Evolutionary conservation across 1,140 invertebrate species (phyloP).

Genomic region (Melanaphis sacchari): DNA sequence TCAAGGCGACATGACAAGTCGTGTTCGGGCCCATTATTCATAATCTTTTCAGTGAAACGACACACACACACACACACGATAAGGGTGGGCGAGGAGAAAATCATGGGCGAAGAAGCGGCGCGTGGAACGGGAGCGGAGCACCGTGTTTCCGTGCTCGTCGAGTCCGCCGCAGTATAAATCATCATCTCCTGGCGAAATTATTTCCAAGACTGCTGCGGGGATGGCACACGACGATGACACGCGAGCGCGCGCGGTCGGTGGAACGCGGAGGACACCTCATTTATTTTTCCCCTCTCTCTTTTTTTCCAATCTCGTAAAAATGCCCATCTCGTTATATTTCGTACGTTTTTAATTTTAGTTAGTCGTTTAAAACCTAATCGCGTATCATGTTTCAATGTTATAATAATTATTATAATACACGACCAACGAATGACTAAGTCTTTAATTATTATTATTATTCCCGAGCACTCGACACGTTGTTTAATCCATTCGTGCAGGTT

Average conservation of each 20-base stretch:
- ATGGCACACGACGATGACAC: background rate
- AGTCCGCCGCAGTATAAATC: constrained; percentile 23
- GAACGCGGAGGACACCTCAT: background rate
- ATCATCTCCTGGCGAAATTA: constrained; percentile 40
- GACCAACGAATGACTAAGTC: background rate
- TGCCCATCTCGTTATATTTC: background rate
- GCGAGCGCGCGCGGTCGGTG: background rate
- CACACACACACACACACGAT: no score
- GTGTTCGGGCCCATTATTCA: constrained; percentile 40
- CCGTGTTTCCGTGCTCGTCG: background rate
- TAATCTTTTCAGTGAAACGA: constrained; percentile 46
- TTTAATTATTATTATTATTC: constrained; percentile 44
- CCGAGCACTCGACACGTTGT: background rate
- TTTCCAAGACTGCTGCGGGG: background rate
- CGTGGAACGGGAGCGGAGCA: background rate
- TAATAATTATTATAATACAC: background rate
- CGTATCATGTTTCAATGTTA: background rate
- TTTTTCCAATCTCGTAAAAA: background rate
- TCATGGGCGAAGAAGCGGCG: no score
- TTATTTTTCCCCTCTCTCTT: background rate
- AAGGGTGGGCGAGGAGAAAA: background rate
- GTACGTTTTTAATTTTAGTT: background rate
- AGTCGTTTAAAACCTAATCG: background rate
- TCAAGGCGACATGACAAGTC: constrained; percentile 34
- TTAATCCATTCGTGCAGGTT: background rate